Conservation (phyloP, 2,797 vertebrate species). For the Chloroceryle inda region DNA sequence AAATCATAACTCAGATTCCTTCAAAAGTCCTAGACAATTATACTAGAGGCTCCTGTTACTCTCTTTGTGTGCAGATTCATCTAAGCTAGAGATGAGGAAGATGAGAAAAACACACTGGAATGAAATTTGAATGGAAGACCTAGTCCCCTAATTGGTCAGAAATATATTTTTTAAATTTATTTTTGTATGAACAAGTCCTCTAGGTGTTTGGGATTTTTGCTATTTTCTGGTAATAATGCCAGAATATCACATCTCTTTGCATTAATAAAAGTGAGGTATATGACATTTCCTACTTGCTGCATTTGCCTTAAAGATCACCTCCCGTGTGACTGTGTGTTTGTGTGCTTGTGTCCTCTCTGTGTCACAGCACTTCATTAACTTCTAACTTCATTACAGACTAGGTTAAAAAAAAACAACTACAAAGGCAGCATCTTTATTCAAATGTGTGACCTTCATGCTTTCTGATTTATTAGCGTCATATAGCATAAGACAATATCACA, state of each 20-base stretch:
- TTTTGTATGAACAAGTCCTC: neutral
- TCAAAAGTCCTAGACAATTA: neutral
- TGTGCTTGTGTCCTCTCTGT: neutral
- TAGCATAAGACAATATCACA: neutral
- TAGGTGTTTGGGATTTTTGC: neutral
- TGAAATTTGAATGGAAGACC: neutral
- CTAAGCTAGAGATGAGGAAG: neutral
- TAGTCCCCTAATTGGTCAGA: neutral
- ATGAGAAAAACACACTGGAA: neutral
- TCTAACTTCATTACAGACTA: slow-evolving; percentile 45
- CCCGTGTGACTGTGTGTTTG: rapidly evolving
- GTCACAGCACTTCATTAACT: slow-evolving; percentile 56
- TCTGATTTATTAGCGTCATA: slow-evolving; percentile 59
- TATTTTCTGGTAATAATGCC: neutral
- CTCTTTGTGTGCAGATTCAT: neutral
- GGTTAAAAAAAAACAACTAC: slow-evolving; percentile 12
- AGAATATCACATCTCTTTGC: neutral
- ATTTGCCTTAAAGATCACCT: neutral
- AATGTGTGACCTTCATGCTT: slow-evolving; percentile 37
- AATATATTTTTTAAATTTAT: too few relatives aligned
- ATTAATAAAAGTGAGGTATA: neutral
- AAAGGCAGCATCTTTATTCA: neutral
- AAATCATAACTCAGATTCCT: neutral
- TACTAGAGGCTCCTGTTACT: neutral
- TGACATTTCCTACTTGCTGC: neutral